These are phyloP conservation scores for Okamejei kenojei DNA, from an alignment of 2,797 vertebrate species.

Conservation along the genomic window DNA sequence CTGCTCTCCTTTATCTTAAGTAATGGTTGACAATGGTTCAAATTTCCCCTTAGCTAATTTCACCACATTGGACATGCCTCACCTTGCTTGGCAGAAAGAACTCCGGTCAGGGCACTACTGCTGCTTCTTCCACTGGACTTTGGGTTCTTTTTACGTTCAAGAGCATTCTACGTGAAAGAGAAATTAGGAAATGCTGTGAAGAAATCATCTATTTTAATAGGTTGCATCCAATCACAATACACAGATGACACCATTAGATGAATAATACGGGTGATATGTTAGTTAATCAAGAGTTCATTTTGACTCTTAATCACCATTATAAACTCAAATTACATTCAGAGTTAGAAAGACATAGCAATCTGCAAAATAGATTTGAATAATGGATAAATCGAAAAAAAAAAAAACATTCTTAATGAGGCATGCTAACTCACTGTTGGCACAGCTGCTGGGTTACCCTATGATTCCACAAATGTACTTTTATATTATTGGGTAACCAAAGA, in stretches of 20 bases:
- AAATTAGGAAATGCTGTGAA: background rate
- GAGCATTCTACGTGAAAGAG: conserved; percentile 67
- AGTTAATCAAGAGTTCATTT: background rate
- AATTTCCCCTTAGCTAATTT: background rate
- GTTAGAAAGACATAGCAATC: background rate
- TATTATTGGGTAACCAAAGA: background rate
- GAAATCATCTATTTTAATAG: background rate
- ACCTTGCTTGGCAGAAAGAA: conserved; percentile 98
- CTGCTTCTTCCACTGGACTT: conserved; percentile 70
- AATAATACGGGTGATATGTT: background rate
- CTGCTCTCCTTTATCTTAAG: background rate
- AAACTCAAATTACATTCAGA: background rate
- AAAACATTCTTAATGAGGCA: background rate
- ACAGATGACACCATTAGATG: background rate
- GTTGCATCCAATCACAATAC: background rate
- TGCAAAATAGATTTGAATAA: background rate
- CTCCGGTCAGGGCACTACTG: conserved; percentile 86
- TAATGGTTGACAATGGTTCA: background rate
- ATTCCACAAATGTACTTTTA: background rate
- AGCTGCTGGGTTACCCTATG: background rate
- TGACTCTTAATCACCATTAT: background rate
- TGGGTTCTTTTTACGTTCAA: conserved; percentile 83
- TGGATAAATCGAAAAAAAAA: background rate
- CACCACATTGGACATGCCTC: background rate
- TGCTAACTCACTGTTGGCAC: background rate